Base-by-base conservation (phyloP, 2,797 vertebrate species). In the Phataginus tricuspis region DNA sequence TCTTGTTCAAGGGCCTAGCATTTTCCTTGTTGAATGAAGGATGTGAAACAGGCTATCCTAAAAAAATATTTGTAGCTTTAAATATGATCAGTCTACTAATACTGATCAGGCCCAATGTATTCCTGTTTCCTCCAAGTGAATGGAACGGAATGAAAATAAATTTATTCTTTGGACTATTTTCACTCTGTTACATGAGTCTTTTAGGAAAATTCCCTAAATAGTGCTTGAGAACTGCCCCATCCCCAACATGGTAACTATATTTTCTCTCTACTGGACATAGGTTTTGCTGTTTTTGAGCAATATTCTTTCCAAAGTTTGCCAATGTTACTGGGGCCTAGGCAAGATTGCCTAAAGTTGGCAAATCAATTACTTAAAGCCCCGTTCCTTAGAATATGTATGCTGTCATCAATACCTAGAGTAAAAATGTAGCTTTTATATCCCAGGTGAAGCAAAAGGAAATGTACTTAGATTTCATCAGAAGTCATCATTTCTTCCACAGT, bases 61-160 rank as follows among this genome's bases (percentile, higher is more conserved):
- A 89, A 95, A 89, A 95, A 91, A 88, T 79, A 16, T 69, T 85
- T 75, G 5, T 8, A 80, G 49, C 21, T n/a, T 57, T 69, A 57
- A 80, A 21, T 83, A 53, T 45, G 13, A 29, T 61, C 23, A 4
- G 2, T 90, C 29, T 37, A 83, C 12, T n/a, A 55, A 53, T 86
- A 83, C 1, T 34, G 45, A 18, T 25, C 53, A 2, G 1, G 12
- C 31, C 72, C 29, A 59, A 61, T 83, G 59, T 53, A 57, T 37
- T 64, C n/a, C 37, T 82, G n/a, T 61, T 94, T 83, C 53, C 7
- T 83, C 55, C 51, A 37, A 83, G n/a, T 66, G 11, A 77, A n/a
- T 37, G 1, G n/a, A 71, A 29, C 39, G 14, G 2, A 74, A 63
- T 16, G 7, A 84, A 66, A 85, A 64, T 25, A 59, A 59, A 75